Base-by-base conservation (phyloP, 2,113 vertebrate species). In the Dendropsophus ebraccatus region DNA sequence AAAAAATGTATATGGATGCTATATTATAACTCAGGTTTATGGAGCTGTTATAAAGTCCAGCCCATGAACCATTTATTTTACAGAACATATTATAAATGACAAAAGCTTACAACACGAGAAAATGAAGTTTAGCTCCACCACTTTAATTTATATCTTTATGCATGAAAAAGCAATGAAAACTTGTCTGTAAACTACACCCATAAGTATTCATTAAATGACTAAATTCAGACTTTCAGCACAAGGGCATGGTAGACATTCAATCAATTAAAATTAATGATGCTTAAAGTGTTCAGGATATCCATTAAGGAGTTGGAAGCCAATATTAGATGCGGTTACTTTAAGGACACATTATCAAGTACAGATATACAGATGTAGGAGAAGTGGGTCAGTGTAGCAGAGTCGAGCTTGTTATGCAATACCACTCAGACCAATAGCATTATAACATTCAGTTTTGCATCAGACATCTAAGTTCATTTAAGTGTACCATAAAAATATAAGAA, bases 211-310 rank as follows among this genome's bases (percentile, higher is more conserved):
- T 76, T 84, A 75, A 75, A 76, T 62, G 49, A 76, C 81, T 49
- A 49, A 62, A 75, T 49, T 75, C 82, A 84, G 69, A 60, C 50
- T 75, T 60, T 75, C 82, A 75, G 70, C 70, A 84, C 82, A 84
- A 84, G 82, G 82, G 17, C 82, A 84, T 23, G 47, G n/a, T 84
- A 76, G 82, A 75, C 70, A 84, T 76, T 49, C 56, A 76, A 84
- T 74, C 82, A 84, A 84, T 84, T 84, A 75, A 76, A 84, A 84
- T 84, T 75, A 84, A 84, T 84, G 82, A 84, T 76, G 72, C 54
- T 58, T 45, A 76, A 56, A 76, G 23, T 65, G 58, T 65, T 81
- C 37, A 28, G 54, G 41, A 75, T 84, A 56, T 84, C 16, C 56
- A 75, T 75, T 47, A 74, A 75, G 41, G 25, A 30, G 16, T 47